Base-by-base conservation (phyloP, 2,888 invertebrate genomes). In the Melipona beecheii region DNA sequence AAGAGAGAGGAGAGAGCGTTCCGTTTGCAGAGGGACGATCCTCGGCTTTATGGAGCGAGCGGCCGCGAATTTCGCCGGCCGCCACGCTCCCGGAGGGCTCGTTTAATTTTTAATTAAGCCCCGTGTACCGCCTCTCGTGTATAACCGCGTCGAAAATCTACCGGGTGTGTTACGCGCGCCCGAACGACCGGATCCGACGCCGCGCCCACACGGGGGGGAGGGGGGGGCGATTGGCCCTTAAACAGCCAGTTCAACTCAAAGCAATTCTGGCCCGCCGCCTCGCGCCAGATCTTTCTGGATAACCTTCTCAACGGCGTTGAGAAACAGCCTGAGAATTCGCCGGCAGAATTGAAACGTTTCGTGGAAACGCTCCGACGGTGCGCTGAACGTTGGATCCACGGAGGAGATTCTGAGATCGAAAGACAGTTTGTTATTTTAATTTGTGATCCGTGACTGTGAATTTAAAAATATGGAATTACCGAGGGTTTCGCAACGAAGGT, bases 71-170 rank as follows among this genome's bases (percentile, higher is more conserved):
- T 89, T 89, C 83, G 82, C 86, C 80, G 80, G 73, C 75, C 83
- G 80, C 89, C 81, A 80, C 81, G 70, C 72, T 85, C 90, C 83
- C 88, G 31, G 77, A 74, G 86, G 90, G 75, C 84, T 88, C 90
- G 86, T 89, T 89, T 89, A 90, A 89, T 89, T 89, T 89, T 89
- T 89, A 90, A 89, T 89, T 88, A 89, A 90, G 82, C 82, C 83
- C 56, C 84, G 77, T 56, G 74, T 77, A 81, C 69, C 70, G 66
- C 72, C 54, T 36, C 11, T 71, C 43, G 36, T 0, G 56, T 62
- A 69, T 68, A 50, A 62, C 65, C 76, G 64, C 21, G 65, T 73
- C 70, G 69, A 86, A 84, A 79, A 88, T 86, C 81, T 85, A 87
- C 71, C 64, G 86, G 71, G 83, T 82, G 89, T 80, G 81, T 75